Percentiles rank a stretch among this genome's conserved stretches.
phyloP scores from a whole-genome alignment of 2,113 vertebrate genomes.

The Austrofundulus limnaeus region DNA sequence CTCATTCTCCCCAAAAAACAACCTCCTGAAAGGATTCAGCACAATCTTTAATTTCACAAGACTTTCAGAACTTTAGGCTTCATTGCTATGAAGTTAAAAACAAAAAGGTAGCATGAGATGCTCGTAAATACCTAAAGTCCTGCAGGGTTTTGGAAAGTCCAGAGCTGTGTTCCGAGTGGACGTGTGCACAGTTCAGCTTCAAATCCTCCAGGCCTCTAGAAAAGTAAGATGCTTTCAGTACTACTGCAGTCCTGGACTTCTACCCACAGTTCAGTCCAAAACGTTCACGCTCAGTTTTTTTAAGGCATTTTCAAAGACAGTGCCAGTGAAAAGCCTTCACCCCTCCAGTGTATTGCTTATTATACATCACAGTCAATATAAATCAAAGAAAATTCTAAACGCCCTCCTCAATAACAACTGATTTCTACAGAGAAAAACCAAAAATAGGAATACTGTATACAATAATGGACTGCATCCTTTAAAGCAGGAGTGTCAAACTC shows the following conservation, averaged over 20 bases:
- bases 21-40: constrained; percentile 75
- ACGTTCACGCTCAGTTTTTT: neutral
- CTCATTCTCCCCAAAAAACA: constrained; percentile 95
- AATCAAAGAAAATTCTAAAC: too few relatives aligned
- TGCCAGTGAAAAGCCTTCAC: too few relatives aligned
- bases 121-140: constrained; percentile 84
- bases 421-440: too few relatives aligned
- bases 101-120: neutral
- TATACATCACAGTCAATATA: too few relatives aligned
- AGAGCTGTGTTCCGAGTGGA: constrained; percentile 85
- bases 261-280: neutral
- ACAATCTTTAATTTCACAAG: neutral
- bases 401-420: too few relatives aligned
- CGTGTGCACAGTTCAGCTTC: constrained; percentile 81
- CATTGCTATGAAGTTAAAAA: neutral
- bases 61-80: neutral
- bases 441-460: too few relatives aligned
- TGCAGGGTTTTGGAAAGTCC: constrained; percentile 84
- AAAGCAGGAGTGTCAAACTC: too few relatives aligned
- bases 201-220: constrained; percentile 88
- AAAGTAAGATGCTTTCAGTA: constrained; percentile 38
- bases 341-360: too few relatives aligned
- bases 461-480: too few relatives aligned
- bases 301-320: neutral
- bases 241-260: neutral